Conservation (phyloP, 2,888 invertebrate species). For the Eurytoma californica region DNA sequence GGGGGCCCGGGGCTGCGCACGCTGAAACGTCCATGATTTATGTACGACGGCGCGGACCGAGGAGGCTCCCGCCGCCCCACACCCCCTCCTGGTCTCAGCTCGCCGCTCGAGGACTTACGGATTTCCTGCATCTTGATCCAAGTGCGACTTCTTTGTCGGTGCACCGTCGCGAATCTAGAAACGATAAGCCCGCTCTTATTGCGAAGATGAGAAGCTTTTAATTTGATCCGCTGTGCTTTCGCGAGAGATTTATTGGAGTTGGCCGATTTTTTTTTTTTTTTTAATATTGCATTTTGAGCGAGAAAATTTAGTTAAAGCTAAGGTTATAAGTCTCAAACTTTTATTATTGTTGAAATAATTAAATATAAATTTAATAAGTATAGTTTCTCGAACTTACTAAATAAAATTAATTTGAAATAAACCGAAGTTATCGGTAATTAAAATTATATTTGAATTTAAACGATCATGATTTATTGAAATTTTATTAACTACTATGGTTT, state of each 20-base stretch:
- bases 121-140: constrained; percentile 52
- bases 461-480: too few species aligned
- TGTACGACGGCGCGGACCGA: constrained; percentile 59
- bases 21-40: constrained; percentile 70
- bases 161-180: constrained; percentile 12
- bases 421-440: too few species aligned
- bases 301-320: too few species aligned
- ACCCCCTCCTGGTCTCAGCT: constrained; percentile 3
- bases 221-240: constrained; percentile 18
- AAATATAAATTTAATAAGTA: too few species aligned
- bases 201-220: constrained; percentile 32
- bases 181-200: constrained; percentile 37
- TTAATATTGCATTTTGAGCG: not conserved
- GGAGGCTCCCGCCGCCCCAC: constrained; percentile 32
- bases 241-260: not conserved
- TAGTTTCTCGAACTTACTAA: too few species aligned
- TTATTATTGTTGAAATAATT: too few species aligned
- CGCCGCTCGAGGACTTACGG: constrained; percentile 38
- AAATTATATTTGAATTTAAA: too few species aligned
- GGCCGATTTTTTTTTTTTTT: not conserved
- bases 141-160: not conserved
- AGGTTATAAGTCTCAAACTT: too few species aligned
- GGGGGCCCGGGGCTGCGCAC: constrained; percentile 59
- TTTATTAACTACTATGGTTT: too few species aligned
- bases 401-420: too few species aligned